phyloP scores from a whole-genome alignment of 2,113 vertebrate species.

The Ellobius talpinus region DNA sequence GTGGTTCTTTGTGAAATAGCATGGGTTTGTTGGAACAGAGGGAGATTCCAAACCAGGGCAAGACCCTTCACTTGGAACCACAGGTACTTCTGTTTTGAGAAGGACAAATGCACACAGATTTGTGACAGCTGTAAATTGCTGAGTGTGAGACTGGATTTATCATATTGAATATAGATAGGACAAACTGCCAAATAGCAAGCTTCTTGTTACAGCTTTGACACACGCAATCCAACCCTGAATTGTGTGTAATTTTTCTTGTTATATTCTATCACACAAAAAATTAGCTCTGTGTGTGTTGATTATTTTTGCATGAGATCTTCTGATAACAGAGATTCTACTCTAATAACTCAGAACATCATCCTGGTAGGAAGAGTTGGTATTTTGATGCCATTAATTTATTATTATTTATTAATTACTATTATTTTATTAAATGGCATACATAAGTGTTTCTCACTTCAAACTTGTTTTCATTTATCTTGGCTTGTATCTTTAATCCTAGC shows the following conservation, averaged over 20 bases:
- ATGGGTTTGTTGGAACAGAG: background rate
- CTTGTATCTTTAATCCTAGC: no score
- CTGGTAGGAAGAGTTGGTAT: slow-evolving; percentile 25
- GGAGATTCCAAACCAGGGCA: background rate
- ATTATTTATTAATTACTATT: background rate
- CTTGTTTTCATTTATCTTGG: background rate
- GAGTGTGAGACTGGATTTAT: background rate
- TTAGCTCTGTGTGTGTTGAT: background rate
- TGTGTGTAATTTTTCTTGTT: background rate
- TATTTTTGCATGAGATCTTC: slow-evolving; percentile 6
- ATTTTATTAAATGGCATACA: slow-evolving; percentile 38
- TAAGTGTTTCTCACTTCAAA: slow-evolving; percentile 49
- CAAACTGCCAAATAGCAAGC: background rate
- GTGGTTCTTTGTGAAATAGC: background rate
- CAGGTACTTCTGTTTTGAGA: background rate
- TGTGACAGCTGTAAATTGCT: background rate
- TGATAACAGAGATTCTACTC: background rate
- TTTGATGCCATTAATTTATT: slow-evolving; percentile 22
- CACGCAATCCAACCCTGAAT: background rate
- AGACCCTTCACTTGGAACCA: background rate
- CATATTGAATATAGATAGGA: background rate
- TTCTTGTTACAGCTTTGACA: background rate
- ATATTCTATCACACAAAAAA: slow-evolving; percentile 46
- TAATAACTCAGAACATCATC: background rate
- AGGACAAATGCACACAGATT: background rate